Base-by-base conservation (phyloP, 2,797 vertebrate species). In the Alfaro cultratus region DNA sequence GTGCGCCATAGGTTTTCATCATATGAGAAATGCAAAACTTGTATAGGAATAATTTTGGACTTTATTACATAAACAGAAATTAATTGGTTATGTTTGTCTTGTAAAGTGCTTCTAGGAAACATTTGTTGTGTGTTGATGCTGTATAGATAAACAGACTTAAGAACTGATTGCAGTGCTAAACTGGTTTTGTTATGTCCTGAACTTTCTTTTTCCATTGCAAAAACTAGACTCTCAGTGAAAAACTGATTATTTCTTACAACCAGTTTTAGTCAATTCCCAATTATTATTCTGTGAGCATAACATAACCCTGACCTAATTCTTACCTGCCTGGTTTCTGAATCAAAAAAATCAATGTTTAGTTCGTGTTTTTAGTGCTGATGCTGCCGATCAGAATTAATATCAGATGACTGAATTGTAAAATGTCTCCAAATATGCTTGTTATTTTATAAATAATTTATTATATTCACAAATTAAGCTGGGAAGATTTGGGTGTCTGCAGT, bases 1-100 rank as follows among this genome's bases (percentile, higher is more conserved):
- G 79, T 83, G 81, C 88, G 83, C 80, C 75, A 75, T 85, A 83
- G 75, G 84, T 83, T 83, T 76, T 83, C 36, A 55, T 74, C 78
- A 79, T 79, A 55, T 12, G 0, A 78, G 62, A 21, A 23, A 71
- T 71, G 12, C 60, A 64, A 64, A 46, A 29, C 41, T 46, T 72
- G 0, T 29, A 2, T 29, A 46, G 43, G 1, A 72, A 18, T 15
- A 2, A 29, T 29, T 45, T 13, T 29, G 68, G 41, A 45, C 4
- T 45, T 5, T 13, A 46, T 45, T 45, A 16, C 41, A 45, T 16
- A 15, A 43, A n/a, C 23, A n/a, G 12, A n/a, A 71, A 71, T 45
- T n/a, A 29, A 15, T 72, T 72, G 26, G 26, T 16, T 71, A 41
- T 18, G 43, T 46, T 46, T 72, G 6, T 71, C 12, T 71, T 71